These are phyloP conservation scores for Ammodytes dubius DNA, from an alignment of 2,113 vertebrate genomes.

Conservation along the genomic window DNA sequence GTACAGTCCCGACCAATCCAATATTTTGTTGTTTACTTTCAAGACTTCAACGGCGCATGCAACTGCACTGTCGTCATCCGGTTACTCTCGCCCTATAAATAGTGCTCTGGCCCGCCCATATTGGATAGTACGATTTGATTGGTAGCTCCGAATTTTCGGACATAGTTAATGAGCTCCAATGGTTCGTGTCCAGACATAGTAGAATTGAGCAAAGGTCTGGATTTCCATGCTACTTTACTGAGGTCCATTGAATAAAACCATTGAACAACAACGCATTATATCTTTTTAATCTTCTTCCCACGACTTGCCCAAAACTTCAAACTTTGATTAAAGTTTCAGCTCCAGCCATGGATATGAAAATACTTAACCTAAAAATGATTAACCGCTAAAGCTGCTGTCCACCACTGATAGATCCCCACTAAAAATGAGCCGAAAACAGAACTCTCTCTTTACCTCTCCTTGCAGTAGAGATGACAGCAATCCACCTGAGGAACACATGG, in stretches of 20 bases:
- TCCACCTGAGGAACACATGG: slow-evolving; percentile 2
- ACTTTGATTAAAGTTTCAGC: background rate
- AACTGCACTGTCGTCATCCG: no score
- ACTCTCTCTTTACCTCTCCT: background rate
- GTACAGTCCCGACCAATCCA: no score
- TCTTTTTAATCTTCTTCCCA: background rate
- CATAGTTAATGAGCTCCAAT: no score
- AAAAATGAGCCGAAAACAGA: background rate
- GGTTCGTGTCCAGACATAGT: no score
- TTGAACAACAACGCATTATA: background rate
- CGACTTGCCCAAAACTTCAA: background rate
- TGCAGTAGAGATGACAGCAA: background rate
- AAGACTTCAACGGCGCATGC: no score
- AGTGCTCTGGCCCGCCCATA: no score
- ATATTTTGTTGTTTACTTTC: no score
- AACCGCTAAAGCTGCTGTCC: background rate
- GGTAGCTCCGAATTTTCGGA: no score
- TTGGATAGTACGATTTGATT: no score
- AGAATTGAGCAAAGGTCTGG: no score
- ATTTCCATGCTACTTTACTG: background rate
- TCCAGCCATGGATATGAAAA: background rate
- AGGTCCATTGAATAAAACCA: background rate
- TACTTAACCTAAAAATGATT: background rate
- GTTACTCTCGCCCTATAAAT: no score
- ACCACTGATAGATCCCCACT: background rate